Evolutionary conservation across 2,888 invertebrate species (phyloP).

Genomic region (Sinhomidia bicolor): DNA sequence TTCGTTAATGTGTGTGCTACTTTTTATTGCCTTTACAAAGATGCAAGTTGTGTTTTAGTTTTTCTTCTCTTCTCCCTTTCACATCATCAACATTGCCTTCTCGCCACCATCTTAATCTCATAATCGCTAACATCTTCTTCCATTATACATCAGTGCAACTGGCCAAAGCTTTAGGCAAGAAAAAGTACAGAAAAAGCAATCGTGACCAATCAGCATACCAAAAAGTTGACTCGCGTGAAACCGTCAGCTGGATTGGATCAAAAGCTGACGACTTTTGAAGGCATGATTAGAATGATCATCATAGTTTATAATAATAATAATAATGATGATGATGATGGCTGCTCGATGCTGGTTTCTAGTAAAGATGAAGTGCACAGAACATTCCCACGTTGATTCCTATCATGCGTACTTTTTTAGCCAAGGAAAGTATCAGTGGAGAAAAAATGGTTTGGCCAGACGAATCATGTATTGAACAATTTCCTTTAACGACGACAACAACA

Average conservation of each 20-base stretch:
- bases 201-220: slow-evolving; percentile 72
- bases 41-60: no score
- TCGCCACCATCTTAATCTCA: background rate
- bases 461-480: slow-evolving; percentile 1
- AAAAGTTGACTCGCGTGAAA: slow-evolving; percentile 66
- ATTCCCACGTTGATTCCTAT: slow-evolving; percentile 68
- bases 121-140: background rate
- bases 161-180: background rate
- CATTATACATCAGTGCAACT: background rate
- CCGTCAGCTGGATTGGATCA: slow-evolving; percentile 69
- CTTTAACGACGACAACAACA: background rate
- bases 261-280: slow-evolving; percentile 54
- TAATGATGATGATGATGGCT: background rate
- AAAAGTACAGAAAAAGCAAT: slow-evolving; percentile 45
- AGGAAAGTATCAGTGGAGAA: slow-evolving; percentile 57
- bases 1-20: no score
- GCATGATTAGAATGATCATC: slow-evolving; percentile 57
- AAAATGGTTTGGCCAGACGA: background rate
- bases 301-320: slow-evolving; percentile 55
- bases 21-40: background rate
- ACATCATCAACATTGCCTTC: slow-evolving; percentile 23
- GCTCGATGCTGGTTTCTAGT: slow-evolving; percentile 18
- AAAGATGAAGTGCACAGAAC: slow-evolving; percentile 52
- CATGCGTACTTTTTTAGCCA: slow-evolving; percentile 26
- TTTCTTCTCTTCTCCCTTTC: background rate